Percentiles rank a stretch among this genome's conserved stretches.
These are phyloP conservation scores for Heliothis peltigera DNA, from an alignment of 2,888 invertebrate genomes.

Conservation along the genomic window DNA sequence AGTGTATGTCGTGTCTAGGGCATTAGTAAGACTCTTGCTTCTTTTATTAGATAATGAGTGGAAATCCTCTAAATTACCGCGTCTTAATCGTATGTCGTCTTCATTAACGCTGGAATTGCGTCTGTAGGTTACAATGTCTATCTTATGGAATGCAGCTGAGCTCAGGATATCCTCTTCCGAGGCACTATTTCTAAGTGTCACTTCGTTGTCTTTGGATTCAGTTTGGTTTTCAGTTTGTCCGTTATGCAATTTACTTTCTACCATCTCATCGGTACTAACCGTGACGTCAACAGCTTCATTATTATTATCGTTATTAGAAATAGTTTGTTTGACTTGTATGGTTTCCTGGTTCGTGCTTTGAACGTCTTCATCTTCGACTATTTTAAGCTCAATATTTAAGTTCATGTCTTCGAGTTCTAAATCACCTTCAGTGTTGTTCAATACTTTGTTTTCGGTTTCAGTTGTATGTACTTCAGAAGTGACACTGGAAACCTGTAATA, in stretches of 20 bases:
- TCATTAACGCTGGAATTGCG: conserved; percentile 87
- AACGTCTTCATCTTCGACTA: conserved; percentile 84
- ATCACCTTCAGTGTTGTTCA: conserved; percentile 69
- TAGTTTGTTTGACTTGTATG: conserved; percentile 28
- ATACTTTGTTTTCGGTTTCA: conserved; percentile 68
- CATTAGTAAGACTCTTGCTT: conserved; percentile 84
- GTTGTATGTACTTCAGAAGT: conserved; percentile 74
- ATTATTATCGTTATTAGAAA: conserved; percentile 39
- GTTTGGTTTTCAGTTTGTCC: conserved; percentile 45
- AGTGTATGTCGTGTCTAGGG: conserved; percentile 74
- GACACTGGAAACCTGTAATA: conserved; percentile 75
- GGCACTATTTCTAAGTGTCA: conserved; percentile 62
- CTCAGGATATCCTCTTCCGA: conserved; percentile 78
- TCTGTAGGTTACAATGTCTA: conserved; percentile 83
- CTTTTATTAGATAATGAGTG: conserved; percentile 80
- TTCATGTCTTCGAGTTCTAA: conserved; percentile 80
- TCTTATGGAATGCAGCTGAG: conserved; percentile 79
- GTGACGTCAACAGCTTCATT: conserved; percentile 36
- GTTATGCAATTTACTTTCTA: conserved; percentile 34
- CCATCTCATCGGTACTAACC: conserved; percentile 31
- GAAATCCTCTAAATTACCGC: conserved; percentile 86
- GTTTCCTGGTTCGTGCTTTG: conserved; percentile 49
- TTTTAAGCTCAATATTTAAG: conserved; percentile 84
- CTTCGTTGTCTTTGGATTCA: conserved; percentile 52
- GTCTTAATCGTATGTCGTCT: conserved; percentile 81